Conservation (phyloP, 2,888 invertebrate species). For the Ectemnius lituratus region DNA sequence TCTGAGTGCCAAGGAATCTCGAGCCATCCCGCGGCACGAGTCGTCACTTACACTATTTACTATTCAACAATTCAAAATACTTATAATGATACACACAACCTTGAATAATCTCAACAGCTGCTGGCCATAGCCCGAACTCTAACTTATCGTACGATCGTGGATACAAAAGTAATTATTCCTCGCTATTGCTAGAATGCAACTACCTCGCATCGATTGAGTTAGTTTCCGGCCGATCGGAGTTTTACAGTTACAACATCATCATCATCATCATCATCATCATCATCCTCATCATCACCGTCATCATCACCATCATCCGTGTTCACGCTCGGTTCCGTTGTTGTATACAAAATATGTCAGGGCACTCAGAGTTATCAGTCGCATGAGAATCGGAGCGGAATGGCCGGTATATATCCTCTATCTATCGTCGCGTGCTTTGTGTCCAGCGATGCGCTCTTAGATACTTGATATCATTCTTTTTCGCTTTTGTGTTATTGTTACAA, state of each 20-base stretch:
- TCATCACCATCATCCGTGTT: too few species aligned
- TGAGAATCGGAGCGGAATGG: slow-evolving; percentile 14
- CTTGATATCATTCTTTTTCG: slow-evolving; percentile 13
- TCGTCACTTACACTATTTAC: slow-evolving; percentile 72
- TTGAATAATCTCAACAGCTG: slow-evolving; percentile 78
- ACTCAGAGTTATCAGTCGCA: slow-evolving; percentile 54
- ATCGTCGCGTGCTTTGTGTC: not conserved
- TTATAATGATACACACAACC: slow-evolving; percentile 78
- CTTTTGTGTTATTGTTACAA: slow-evolving; percentile 5
- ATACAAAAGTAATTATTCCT: slow-evolving; percentile 69
- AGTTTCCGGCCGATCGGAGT: slow-evolving; percentile 48
- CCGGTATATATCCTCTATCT: not conserved
- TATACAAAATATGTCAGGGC: slow-evolving; percentile 69
- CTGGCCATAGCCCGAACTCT: slow-evolving; percentile 71
- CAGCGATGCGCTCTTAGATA: slow-evolving; percentile 2
- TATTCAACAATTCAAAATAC: slow-evolving; percentile 78
- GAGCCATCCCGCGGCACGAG: slow-evolving; percentile 44
- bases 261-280: not conserved
- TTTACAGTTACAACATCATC: slow-evolving; percentile 15
- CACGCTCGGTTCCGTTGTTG: slow-evolving; percentile 38
- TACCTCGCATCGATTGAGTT: slow-evolving; percentile 40
- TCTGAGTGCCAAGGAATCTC: slow-evolving; percentile 15
- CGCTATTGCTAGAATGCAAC: slow-evolving; percentile 48
- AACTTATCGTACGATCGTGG: slow-evolving; percentile 67
- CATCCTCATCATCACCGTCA: not conserved